These are phyloP conservation scores for Zaprionus capensis DNA, from an alignment of 1,140 invertebrate genomes.

Conservation along the genomic window DNA sequence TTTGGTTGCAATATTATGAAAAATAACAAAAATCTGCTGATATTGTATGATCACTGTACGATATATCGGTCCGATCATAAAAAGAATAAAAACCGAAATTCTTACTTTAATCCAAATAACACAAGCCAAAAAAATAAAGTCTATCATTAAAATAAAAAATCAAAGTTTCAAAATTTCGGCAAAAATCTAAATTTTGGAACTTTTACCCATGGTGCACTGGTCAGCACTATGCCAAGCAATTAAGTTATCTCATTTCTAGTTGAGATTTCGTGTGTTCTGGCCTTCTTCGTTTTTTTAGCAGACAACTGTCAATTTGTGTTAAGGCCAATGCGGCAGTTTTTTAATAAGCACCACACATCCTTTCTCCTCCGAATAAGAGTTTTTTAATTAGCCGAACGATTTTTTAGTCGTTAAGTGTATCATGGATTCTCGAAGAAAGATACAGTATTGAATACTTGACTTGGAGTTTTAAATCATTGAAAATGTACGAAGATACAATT, in stretches of 20 bases:
- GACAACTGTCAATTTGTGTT: conserved; percentile 78
- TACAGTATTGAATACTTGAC: not conserved
- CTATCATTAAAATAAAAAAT: too few species aligned
- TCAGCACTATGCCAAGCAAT: conserved; percentile 54
- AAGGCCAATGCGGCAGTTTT: conserved; percentile 72
- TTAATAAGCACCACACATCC: conserved; percentile 27
- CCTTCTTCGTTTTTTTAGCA: conserved; percentile 57
- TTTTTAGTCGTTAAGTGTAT: not conserved
- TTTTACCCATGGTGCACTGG: conserved; percentile 4
- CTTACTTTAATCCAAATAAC: too few species aligned
- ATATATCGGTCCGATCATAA: too few species aligned
- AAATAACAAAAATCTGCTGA: too few species aligned
- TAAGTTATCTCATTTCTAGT: conserved; percentile 54
- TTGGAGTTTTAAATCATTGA: not conserved
- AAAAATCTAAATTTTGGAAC: not conserved
- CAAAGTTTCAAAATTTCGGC: too few species aligned
- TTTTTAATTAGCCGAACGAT: conserved; percentile 61
- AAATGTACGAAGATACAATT: too few species aligned
- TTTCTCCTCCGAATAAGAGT: conserved; percentile 20
- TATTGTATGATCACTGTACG: too few species aligned
- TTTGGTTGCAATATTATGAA: too few species aligned
- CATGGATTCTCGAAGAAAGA: not conserved
- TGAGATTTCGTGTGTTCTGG: conserved; percentile 4
- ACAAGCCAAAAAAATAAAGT: too few species aligned
- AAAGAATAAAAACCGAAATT: too few species aligned